A percentile compares a stretch with the other conserved stretches of the same genome.
phyloP scores from a whole-genome alignment of 1,140 invertebrate genomes.

The Tetragnatha versicolor region DNA sequence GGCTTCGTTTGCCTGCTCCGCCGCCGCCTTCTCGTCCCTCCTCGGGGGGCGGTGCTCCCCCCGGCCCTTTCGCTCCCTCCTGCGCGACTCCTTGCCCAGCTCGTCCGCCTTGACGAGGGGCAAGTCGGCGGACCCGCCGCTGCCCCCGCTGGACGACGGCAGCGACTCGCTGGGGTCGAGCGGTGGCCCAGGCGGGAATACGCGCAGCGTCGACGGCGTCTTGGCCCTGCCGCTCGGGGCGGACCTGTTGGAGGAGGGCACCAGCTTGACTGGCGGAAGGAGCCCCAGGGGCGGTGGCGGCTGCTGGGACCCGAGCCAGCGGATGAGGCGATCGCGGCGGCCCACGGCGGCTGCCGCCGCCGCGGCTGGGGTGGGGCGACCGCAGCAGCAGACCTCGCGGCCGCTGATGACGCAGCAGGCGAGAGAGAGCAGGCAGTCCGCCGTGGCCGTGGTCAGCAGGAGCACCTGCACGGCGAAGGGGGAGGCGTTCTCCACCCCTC shows the following conservation, averaged over 20 bases:
- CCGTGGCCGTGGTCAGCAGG: slow-evolving; percentile 36
- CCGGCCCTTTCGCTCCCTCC: not conserved
- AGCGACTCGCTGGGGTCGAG: slow-evolving; percentile 16
- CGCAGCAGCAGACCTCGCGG: slow-evolving; percentile 44
- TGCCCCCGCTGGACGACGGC: slow-evolving; percentile 19
- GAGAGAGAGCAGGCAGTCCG: slow-evolving; percentile 33
- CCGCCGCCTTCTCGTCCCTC: not conserved
- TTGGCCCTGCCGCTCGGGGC: not conserved
- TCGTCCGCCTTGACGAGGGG: slow-evolving; percentile 48
- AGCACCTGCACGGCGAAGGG: slow-evolving; percentile 45
- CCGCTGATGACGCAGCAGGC: slow-evolving; percentile 52
- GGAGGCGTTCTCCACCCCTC: slow-evolving; percentile 34
- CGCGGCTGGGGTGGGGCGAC: slow-evolving; percentile 30
- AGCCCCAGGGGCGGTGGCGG: slow-evolving; percentile 16
- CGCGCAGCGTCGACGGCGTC: slow-evolving; percentile 38
- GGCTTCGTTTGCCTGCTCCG: not conserved
- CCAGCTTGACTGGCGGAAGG: slow-evolving; percentile 31
- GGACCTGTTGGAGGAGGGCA: slow-evolving; percentile 10
- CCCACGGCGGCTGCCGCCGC: not conserved
- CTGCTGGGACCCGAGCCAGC: slow-evolving; percentile 48
- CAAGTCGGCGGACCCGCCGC: slow-evolving; percentile 10
- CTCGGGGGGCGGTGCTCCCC: not conserved
- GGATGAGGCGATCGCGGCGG: slow-evolving; percentile 40
- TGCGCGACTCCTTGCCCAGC: not conserved
- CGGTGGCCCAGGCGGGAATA: slow-evolving; percentile 3